Base-by-base conservation (phyloP, 2,888 invertebrate species). In the Xylota sylvarum region DNA sequence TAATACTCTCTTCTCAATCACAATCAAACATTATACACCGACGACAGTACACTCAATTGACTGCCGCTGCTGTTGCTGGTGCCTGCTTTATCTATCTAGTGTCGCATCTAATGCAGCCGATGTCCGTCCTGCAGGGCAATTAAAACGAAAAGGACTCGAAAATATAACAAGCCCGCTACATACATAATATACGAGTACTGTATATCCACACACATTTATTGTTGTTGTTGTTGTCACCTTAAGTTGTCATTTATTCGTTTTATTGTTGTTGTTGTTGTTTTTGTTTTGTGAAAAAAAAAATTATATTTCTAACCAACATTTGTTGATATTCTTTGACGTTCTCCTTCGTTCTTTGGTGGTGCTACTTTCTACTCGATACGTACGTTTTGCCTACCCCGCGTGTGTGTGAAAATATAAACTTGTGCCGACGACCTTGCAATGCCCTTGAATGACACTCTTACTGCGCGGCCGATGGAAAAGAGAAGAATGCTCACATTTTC, bases 391-490 rank as follows among this genome's bases (percentile, higher is more conserved):
- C 65, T 80, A 46, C 81, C 58, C 65, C 80, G 76, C 70, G 81
- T 80, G 81, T 81, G 85, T 80, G 80, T 85, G 80, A 85, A 80
- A 85, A 85, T 76, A 85, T 70, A 74, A 85, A 76, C 85, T 85
- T 72, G 80, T 85, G 84, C 69, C 69, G 88, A 90, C 90, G 92
- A 92, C 92, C 92, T 92, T 92, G 92, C 89, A 90, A 92, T 91
- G 92, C 92, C 92, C 92, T 92, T 92, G 92, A 92, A 90, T 91
- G 92, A 91, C 92, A 92, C 91, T 92, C 90, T 90, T 91, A 90
- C 89, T 91, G 91, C 90, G 91, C 89, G 87, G 87, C 90, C 88
- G 89, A 89, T 86, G 73, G 86, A 86, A 86, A 82, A 86, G 86
- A 86, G 81, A 82, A 78, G 73, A 86, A 82, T 77, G 62, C 50